These are phyloP conservation scores for Aplocera efformata DNA, from an alignment of 2,888 invertebrate genomes.

Conservation along the genomic window DNA sequence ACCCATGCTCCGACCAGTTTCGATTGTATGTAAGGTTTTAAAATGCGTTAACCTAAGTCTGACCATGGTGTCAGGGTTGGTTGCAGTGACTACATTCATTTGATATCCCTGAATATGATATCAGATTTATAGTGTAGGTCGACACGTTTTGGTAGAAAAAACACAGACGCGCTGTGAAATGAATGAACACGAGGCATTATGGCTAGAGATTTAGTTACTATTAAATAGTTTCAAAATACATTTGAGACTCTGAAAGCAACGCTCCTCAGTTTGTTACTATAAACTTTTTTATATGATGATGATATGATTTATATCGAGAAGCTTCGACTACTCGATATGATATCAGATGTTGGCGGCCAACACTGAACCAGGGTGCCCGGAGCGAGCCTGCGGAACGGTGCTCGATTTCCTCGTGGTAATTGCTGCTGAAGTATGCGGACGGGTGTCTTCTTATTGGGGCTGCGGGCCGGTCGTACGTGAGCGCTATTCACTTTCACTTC, in stretches of 20 bases:
- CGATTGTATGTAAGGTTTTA: slow-evolving; percentile 26
- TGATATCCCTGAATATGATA: slow-evolving; percentile 46
- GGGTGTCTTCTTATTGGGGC: slow-evolving; percentile 77
- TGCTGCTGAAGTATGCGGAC: slow-evolving; percentile 76
- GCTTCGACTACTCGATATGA: neutral
- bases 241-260: no score
- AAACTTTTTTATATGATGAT: no score
- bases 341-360: slow-evolving; percentile 17
- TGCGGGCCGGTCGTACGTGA: slow-evolving; percentile 68
- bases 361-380: slow-evolving; percentile 39
- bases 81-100: slow-evolving; percentile 38
- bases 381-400: slow-evolving; percentile 54
- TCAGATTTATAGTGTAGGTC: slow-evolving; percentile 36
- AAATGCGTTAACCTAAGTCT: slow-evolving; percentile 41
- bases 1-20: slow-evolving; percentile 47
- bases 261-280: no score
- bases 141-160: slow-evolving; percentile 26
- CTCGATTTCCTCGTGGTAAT: slow-evolving; percentile 77
- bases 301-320: no score
- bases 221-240: no score
- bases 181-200: neutral
- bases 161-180: slow-evolving; percentile 5
- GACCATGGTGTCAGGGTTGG: slow-evolving; percentile 60
- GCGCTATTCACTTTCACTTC: slow-evolving; percentile 77
- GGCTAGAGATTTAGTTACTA: no score